Evolutionary conservation across 2,888 invertebrate species (phyloP), one percentile per base, ranked within the genome.

Genomic region (Xanthostigma xanthostigma): DNA sequence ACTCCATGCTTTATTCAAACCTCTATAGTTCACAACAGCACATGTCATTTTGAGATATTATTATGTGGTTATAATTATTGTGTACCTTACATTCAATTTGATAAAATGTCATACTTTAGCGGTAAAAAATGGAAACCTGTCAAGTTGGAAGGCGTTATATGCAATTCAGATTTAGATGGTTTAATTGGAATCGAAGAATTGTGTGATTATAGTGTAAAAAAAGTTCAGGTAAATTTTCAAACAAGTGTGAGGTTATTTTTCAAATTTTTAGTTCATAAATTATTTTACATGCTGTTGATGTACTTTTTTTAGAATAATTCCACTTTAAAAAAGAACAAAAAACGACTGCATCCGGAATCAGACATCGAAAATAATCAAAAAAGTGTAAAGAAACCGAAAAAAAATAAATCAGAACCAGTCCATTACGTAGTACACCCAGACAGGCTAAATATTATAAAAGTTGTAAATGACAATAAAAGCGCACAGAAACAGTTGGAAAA

Each of bases 161-260:
- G 69, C 40, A 65, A 65, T 12, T 65, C 58, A 5, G 71, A 70
- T 50, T 70, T 81, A 46, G 79, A 83, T 53, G 83, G 82, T 10
- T 73, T 89, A 51, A 73, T 85, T 36, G 88, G 84, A 1, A 73
- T 89, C 41, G 88, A 89, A 66, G 87, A 88, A 59, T 76, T 89
- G 51, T 75, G 75, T 4, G 76, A 79, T 54, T 88, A 88, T 60
- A 73, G 74, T 52, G 62, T 81, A 65, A 60, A 67, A 70, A 65
- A 68, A 71, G 66, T 63, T 3, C 27, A 27, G 27, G 27, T 27
- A 27, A 27, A 27, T 55, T 54, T 45, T 1, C 33, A 1, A 12
- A 35, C 36, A 41, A 35, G 45, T 14, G 37, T n/a, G 36, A 27
- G 36, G 44, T 45, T 8, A 14, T 44, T 13, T 43, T 49, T 43